Base-by-base conservation (phyloP, 2,113 vertebrate species). In the Elephas maximus region DNA sequence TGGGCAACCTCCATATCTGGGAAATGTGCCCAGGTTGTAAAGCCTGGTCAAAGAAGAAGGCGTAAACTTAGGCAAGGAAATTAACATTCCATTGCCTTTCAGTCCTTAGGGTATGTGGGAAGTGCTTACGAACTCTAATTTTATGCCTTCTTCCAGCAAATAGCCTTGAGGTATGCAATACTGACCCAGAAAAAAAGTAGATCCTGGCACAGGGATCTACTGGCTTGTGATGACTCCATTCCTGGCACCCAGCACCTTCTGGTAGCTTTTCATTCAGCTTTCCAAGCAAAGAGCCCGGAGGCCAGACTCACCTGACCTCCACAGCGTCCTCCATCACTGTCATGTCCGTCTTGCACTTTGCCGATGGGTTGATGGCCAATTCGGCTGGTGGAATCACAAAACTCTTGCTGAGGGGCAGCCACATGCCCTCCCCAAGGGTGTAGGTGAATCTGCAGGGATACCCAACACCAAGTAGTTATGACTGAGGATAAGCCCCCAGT, bases 271-370 rank as follows among this genome's bases (percentile, higher is more conserved):
- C 63, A 4, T 10, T 33, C 17, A 5, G 23, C 18, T n/a, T 24
- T 45, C 28, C 26, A 1, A 20, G 57, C 7, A 15, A 7, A 10
- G 1, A 0, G 26, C 28, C 26, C 88, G 51, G 21, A 0, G 18
- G 1, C 1, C 33, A 7, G 69, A 94, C 99, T 98, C 94, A 99
- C 99, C 99, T 99, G 98, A 99, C 99, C 88, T 99, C 99, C 97
- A 99, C 99, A 0, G 99, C 99, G 0, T 99, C 99, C 97, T 99
- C 99, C 99, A 99, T 99, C 97, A 99, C 99, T 0, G 99, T 99
- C 99, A 99, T 99, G 98, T 99, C 99, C 0, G 99, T 99, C 98
- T 99, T 99, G 97, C 99, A 99, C 98, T 99, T 99, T 48, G 99
- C 99, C 0, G 99, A 99, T 1, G 99, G 99, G 97, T 99, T 99